Conservation (phyloP, 92 coral and sea anemone species). For the Hydrozoanthus gracilis region DNA sequence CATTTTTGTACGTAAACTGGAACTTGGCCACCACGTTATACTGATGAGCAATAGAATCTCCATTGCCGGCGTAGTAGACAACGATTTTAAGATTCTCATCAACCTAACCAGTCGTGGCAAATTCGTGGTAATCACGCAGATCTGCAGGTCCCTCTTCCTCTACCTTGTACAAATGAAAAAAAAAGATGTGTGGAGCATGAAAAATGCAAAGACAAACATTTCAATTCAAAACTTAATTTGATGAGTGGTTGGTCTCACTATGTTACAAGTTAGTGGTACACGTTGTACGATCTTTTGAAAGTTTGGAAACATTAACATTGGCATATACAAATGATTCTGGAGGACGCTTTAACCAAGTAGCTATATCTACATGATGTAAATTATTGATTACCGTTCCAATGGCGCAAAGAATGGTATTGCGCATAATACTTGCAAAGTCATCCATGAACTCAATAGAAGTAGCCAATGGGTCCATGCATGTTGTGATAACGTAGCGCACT, state of each 20-base stretch:
- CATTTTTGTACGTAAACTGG: constrained; percentile 22
- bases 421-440: constrained; percentile 68
- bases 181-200: neutral
- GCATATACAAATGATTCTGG: too few relatives aligned
- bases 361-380: neutral
- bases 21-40: constrained; percentile 39
- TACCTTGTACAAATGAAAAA: neutral
- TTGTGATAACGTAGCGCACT: constrained; percentile 72
- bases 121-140: constrained; percentile 31
- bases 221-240: too few relatives aligned
- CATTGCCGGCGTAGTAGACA: constrained; percentile 37
- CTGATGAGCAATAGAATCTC: constrained; percentile 25
- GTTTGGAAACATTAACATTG: too few relatives aligned
- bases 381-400: constrained; percentile 63
- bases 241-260: too few relatives aligned
- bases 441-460: constrained; percentile 72
- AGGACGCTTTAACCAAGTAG: too few relatives aligned
- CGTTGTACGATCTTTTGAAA: too few relatives aligned
- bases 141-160: constrained; percentile 12
- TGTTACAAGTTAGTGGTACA: too few relatives aligned
- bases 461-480: constrained; percentile 83
- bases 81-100: constrained; percentile 18
- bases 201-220: too few relatives aligned
- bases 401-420: constrained; percentile 75
- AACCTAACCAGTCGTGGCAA: constrained; percentile 21